These are phyloP conservation scores for Linyphia triangularis DNA, from an alignment of 2,888 invertebrate species.

Conservation along the genomic window DNA sequence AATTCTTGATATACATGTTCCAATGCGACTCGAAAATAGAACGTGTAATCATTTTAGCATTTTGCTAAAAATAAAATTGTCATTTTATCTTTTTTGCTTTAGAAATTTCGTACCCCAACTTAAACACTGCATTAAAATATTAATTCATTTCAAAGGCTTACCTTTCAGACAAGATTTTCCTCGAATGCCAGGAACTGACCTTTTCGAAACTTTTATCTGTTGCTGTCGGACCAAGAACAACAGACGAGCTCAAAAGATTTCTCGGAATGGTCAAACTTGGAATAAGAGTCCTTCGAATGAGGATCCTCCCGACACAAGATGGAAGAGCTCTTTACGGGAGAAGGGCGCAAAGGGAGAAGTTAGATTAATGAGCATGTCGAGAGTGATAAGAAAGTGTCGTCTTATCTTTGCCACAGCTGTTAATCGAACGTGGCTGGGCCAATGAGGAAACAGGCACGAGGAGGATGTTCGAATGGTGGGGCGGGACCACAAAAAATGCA, in stretches of 20 bases:
- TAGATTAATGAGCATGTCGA: not conserved
- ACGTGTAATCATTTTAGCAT: too few species aligned
- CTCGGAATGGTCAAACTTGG: not conserved
- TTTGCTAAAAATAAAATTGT: too few species aligned
- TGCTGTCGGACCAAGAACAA: too few species aligned
- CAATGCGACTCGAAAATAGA: too few species aligned
- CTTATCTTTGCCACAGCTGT: slow-evolving; percentile 3
- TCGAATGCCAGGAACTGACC: too few species aligned
- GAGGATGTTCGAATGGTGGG: not conserved
- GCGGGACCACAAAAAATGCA: not conserved
- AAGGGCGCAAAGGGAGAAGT: not conserved
- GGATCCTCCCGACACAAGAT: not conserved
- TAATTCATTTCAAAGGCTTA: too few species aligned
- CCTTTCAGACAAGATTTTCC: too few species aligned
- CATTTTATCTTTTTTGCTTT: too few species aligned
- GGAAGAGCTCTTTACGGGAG: not conserved
- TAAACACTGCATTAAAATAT: too few species aligned
- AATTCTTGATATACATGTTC: too few species aligned
- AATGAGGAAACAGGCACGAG: not conserved
- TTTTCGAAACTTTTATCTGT: too few species aligned
- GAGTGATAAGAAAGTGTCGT: not conserved
- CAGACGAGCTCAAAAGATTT: not conserved
- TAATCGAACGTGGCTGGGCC: not conserved
- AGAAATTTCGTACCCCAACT: too few species aligned
- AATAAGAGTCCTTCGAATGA: not conserved